Evolutionary conservation across 2,797 vertebrate genomes (phyloP), one percentile per base, ranked within the genome.

Genomic region (Danio albolineatus): DNA sequence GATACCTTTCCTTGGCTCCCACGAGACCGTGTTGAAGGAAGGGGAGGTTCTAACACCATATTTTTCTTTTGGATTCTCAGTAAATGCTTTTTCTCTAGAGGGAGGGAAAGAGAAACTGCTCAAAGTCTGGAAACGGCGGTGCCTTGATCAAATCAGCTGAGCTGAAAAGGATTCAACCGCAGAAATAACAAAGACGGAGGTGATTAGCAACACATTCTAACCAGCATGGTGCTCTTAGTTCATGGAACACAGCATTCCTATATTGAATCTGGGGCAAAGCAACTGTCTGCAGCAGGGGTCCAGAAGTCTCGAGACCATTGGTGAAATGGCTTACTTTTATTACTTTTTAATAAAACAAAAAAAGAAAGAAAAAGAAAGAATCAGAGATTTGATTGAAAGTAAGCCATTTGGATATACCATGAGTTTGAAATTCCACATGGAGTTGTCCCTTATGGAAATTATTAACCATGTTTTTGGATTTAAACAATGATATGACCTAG

Each of bases 1-100:
- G 85, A 86, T 86, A 89, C 87, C 85, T 89, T 80, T 80, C 83
- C 79, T 88, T 87, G 64, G 81, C 87, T 88, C 91, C 89, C 90
- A 84, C 49, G 84, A 90, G 92, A 89, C 83, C 46, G 19, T 28
- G 73, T 43, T 19, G 46, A 81, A 61, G 57, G 66, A 76, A 78
- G 60, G 79, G 74, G 78, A 79, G 53, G 71, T 89, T 86, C 83
- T 84, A 82, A 73, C 71, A 62, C 43, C 56, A 39, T 85, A 78
- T 89, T 88, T 91, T 71, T 75, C 59, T 84, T 80, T 83, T 64
- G 69, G 73, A 71, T 84, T 91, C 82, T 88, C 88, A 89, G 77
- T 89, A 86, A 65, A 78, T 49, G 73, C 44, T 76, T 76, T 83
- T 83, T 79, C 85, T 84, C 78, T 64, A 53, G 85, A 86, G 79